Base-by-base conservation (phyloP, 2,113 vertebrate species). In the Eira barbara region DNA sequence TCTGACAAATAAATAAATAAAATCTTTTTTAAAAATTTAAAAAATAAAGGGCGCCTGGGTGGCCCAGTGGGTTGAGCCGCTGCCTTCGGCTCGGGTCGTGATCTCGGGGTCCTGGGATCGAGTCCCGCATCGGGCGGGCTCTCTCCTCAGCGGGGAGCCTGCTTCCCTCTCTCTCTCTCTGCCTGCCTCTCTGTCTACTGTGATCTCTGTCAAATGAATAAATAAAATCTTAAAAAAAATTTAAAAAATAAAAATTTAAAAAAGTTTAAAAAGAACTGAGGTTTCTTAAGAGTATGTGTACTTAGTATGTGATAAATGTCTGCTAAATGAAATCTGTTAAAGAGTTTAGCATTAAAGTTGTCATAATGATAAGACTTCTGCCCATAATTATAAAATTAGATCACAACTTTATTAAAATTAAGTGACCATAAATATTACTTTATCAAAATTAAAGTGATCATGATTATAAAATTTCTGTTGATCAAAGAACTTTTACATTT, bases 311-410 rank as follows among this genome's bases (percentile, higher is more conserved):
- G 39, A 85, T 63, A 86, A 74, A 65, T 13, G 1, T 39, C 90
- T 95, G 34, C 36, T 78, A 84, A 79, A 52, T 85, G 73, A 84
- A 97, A 91, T 57, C 23, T 91, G 14, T 78, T 93, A 34, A 96
- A 96, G 47, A 95, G 93, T 81, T 96, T 20, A 57, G 4, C 10
- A 89, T 65, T 86, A 45, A 89, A 92, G 2, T 86, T 25, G 36
- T 76, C 45, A 34, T n/a, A 49, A 45, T 73, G 63, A 83, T 63
- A 65, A 65, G 63, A 31, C 29, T 34, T 65, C 71, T 63, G 20
- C 79, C 61, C 25, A 57, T 79, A 89, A 87, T 79, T 92, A 91
- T 94, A 61, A 69, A 65, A 87, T 86, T 67, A 73, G 29, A 74
- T 81, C 7, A 34, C 69, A 86, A 79, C 83, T 95, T 83, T 83